Base-by-base conservation (phyloP, 2,888 invertebrate species). In the Dendrolimus houi region DNA sequence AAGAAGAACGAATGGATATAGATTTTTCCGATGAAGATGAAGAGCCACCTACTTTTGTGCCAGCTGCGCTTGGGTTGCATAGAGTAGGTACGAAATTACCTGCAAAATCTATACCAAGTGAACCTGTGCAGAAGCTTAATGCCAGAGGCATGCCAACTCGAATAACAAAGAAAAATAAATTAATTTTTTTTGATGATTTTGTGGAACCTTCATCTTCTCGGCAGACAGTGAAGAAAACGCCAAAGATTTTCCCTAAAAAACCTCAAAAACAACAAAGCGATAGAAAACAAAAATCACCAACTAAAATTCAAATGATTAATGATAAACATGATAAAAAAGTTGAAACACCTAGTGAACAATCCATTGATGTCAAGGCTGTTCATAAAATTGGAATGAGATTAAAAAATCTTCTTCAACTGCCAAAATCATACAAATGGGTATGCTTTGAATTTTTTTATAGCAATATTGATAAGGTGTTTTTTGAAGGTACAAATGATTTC, bases 401-500 rank as follows among this genome's bases (percentile, higher is more conserved):
- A 60, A 92, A 97, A 64, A 99, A 99, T 88, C 92, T 99, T 42
- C 91, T 99, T 7, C 99, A 99, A 86, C 87, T 99, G 63, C 99
- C 99, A 0, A 99, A 99, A 90, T 99, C 99, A 7, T 98, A 99
- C 80, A 98, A 98, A 86, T 99, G 99, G 98, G 99, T 99, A 9
- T 99, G 98, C 83, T 99, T 98, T 85, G 99, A 99, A 83, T 99
- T 98, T 95, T 99, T 99, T 87, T 99, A 99, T 85, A 99, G 99
- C 68, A 99, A 98, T 75, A 96, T 99, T 69, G 99, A 99, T 79
- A 95, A 96, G 77, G 95, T 97, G 52, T 89, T 99, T 52, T 99
- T 99, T 86, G 94, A 96, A 66, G 98, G 97, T 52, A 98, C 98
- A 76, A 99, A 99, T 87, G 99, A 99, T 87, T 99, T 99, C 79